These are phyloP conservation scores for Oreochromis grahami DNA, from an alignment of 2,797 vertebrate species.

Conservation along the genomic window DNA sequence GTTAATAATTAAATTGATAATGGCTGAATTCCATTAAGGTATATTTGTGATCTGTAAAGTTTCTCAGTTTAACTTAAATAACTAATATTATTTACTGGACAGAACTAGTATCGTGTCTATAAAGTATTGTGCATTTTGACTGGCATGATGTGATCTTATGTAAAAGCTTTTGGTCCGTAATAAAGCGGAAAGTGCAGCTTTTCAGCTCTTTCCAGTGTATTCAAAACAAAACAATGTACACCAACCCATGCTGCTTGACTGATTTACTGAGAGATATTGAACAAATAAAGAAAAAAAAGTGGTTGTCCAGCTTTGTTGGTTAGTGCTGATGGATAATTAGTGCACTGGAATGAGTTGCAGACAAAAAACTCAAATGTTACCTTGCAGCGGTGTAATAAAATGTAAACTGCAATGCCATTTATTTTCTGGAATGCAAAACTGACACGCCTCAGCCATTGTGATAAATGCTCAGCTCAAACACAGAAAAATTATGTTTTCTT, in stretches of 20 bases:
- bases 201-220: background rate
- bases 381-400: background rate
- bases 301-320: background rate
- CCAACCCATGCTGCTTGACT: background rate
- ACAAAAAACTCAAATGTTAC: background rate
- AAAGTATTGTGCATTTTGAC: background rate
- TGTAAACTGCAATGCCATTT: background rate
- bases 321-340: background rate
- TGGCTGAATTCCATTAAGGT: background rate
- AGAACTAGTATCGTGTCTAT: background rate
- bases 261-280: background rate
- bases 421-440: background rate
- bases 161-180: background rate
- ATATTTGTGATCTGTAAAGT: background rate
- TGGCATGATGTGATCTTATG: background rate
- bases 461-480: background rate
- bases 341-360: background rate
- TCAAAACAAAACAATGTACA: background rate
- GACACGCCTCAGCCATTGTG: background rate
- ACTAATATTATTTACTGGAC: background rate
- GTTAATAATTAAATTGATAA: background rate
- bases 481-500: background rate
- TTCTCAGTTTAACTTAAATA: background rate
- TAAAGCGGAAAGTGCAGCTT: background rate
- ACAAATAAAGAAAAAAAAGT: background rate